A percentile compares a stretch with the other conserved stretches of the same genome.
Conservation (phyloP, 2,113 vertebrate species). For the Ammodytes dubius region DNA sequence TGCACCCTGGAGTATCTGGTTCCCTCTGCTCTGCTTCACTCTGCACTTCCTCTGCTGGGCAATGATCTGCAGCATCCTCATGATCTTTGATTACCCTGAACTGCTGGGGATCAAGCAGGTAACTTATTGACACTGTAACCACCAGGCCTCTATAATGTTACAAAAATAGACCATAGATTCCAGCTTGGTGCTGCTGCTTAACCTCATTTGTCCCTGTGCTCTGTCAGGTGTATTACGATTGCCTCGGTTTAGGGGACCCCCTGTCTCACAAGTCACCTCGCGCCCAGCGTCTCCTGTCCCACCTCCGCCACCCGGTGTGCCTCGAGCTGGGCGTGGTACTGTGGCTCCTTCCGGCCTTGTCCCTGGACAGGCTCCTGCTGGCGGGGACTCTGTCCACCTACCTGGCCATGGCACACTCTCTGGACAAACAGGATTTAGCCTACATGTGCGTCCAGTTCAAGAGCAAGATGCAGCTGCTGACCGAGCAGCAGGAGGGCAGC, state of each 20-base stretch:
- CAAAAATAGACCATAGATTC: neutral
- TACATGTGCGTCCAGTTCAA: constrained; percentile 88
- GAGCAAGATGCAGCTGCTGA: constrained; percentile 86
- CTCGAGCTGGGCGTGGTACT: constrained; percentile 90
- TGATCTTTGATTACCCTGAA: constrained; percentile 93
- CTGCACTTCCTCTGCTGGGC: constrained; percentile 92
- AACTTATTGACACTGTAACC: neutral
- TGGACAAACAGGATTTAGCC: constrained; percentile 89
- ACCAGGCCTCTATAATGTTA: constrained; percentile 2
- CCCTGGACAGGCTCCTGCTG: constrained; percentile 89
- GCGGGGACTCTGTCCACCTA: constrained; percentile 87
- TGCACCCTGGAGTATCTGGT: constrained; percentile 89
- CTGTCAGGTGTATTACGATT: constrained; percentile 90
- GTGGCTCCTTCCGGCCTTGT: constrained; percentile 89
- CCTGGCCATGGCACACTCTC: constrained; percentile 87
- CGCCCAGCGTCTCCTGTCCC: constrained; percentile 87
- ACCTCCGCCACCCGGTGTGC: constrained; percentile 91
- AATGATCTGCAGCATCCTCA: constrained; percentile 91
- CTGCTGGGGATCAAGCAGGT: constrained; percentile 94
- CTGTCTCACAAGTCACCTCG: constrained; percentile 85
- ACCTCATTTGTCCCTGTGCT: neutral
- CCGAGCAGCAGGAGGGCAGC: constrained; percentile 62
- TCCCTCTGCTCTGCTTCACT: constrained; percentile 90
- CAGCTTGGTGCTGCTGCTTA: neutral
- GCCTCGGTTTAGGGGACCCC: constrained; percentile 89